phyloP scores from a whole-genome alignment of 2,797 vertebrate genomes.

The Lacerta agilis region DNA sequence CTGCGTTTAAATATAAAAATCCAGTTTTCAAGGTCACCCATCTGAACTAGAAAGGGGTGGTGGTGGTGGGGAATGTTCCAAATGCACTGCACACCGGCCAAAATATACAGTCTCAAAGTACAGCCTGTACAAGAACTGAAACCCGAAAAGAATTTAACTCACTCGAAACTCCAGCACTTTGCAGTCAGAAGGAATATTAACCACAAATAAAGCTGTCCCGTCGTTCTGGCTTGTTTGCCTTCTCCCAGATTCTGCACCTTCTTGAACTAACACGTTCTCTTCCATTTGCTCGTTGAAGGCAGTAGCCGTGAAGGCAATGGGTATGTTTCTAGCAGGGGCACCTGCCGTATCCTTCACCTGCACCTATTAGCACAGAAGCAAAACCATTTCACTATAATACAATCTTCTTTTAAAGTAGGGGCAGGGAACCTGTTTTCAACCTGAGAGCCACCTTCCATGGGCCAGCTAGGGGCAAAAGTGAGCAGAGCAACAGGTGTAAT shows the following conservation, averaged over 20 bases:
- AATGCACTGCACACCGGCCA: neutral
- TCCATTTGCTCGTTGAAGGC: conserved; percentile 51
- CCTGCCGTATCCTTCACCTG: conserved; percentile 86
- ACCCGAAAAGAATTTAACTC: conserved; percentile 62
- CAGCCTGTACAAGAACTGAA: conserved; percentile 39
- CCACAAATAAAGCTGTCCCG: conserved; percentile 83
- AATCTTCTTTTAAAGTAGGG: neutral
- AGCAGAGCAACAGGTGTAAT: too few species aligned
- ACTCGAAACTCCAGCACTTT: conserved; percentile 78
- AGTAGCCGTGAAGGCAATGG: conserved; percentile 73
- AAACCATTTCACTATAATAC: neutral
- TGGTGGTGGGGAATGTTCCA: neutral
- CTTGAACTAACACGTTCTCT: conserved; percentile 20
- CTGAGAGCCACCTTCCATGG: too few species aligned
- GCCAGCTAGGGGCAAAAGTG: too few species aligned
- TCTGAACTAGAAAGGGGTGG: neutral
- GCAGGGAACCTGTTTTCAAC: neutral
- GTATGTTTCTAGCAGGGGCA: conserved; percentile 72
- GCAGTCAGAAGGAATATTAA: conserved; percentile 76
- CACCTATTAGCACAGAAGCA: conserved; percentile 77
- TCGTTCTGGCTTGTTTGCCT: conserved; percentile 59
- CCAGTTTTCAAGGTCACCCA: conserved; percentile 1
- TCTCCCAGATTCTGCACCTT: conserved; percentile 11
- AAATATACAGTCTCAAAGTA: conserved; percentile 57
- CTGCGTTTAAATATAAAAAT: neutral